Evolutionary conservation across 2,797 vertebrate species (phyloP), one percentile per base, ranked within the genome.

Genomic region (Siniperca scherzeri): DNA sequence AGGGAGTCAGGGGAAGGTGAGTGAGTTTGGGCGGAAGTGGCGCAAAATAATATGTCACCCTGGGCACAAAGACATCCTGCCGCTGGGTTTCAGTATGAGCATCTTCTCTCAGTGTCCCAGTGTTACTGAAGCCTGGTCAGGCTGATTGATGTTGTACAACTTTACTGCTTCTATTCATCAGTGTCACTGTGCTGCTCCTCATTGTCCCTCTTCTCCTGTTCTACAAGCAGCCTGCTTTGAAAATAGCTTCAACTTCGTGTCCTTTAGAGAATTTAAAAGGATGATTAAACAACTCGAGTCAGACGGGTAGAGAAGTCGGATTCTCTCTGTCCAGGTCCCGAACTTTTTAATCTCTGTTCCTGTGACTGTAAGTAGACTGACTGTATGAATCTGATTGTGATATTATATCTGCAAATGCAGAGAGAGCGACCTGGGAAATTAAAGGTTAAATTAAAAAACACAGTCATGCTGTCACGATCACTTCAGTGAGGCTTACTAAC

Each of bases 401-500:
- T 36, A 10, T 17, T 60, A 22, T 25, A 60, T 65, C 42, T 53
- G 22, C 27, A 48, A 40, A 17, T 30, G 30, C 30, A 30, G 0
- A 46, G 4, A 3, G 42, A n/a, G 60, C 38, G 57, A 76, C 55
- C 48, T 50, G 55, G 55, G 8, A 71, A 66, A 33, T 53, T 13
- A 79, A 42, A 77, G 81, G 83, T 88, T 74, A 59, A 79, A 69
- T 38, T 10, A 69, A 77, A 71, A 44, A 5, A 46, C 10, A 40
- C 22, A 40, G 40, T 5, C 55, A 17, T 7, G 70, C 75, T 7
- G 74, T 59, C 70, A 11, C 11, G 70, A 52, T 42, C 59, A 14
- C 81, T 70, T 57, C 44, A 48, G 69, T 1, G 16, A 76, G 66
- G 86, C 78, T 87, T 90, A 90, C 75, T 71, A 25, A 66, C 77